Base-by-base conservation (phyloP, 2,888 invertebrate genomes). In the Encarsia formosa region DNA sequence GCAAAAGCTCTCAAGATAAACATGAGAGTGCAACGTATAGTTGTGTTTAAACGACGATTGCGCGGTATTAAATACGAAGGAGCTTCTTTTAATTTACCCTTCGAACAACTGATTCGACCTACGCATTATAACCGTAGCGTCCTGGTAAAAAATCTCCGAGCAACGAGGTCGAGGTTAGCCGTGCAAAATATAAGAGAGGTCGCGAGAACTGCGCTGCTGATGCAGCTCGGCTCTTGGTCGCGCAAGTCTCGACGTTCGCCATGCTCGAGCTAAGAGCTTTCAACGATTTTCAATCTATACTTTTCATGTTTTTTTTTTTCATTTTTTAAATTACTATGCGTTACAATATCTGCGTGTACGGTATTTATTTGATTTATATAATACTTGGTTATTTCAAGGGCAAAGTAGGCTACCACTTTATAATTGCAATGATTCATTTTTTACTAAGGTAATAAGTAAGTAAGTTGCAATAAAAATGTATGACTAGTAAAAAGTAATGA, bases 161-260 rank as follows among this genome's bases (percentile, higher is more conserved):
- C 35, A 57, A 54, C 38, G 53, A 48, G 56, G 56, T 57, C 56
- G 56, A 57, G 56, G 56, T 57, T 44, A 57, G 48, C 19, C 42
- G 51, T 44, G 50, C 26, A 45, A 47, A 52, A 49, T n/a, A 52
- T 44, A 50, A 41, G 46, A 49, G 46, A 52, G 49, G 51, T 55
- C 48, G 23, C 35, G 34, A 5, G 34, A 9, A 34, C n/a, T 13
- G 34, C 34, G 5, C 5, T 34, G 15, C 13, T 13, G 13, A 16
- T 5, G n/a, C 34, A n/a, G 8, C 11, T 26, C 5, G 6, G 11
- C 26, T 5, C 26, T 5, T 11, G 8, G 26, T 26, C 11, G 11
- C 26, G 26, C 11, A 11, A 5, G 26, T 11, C 11, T 26, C 26
- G 26, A 26, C 26, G 6, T 26, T 11, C 26, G 26, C 5, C 26